Evolutionary conservation across 2,888 invertebrate species (phyloP), one percentile per base, ranked within the genome.

Genomic region (Omphaloscelis lunosa): DNA sequence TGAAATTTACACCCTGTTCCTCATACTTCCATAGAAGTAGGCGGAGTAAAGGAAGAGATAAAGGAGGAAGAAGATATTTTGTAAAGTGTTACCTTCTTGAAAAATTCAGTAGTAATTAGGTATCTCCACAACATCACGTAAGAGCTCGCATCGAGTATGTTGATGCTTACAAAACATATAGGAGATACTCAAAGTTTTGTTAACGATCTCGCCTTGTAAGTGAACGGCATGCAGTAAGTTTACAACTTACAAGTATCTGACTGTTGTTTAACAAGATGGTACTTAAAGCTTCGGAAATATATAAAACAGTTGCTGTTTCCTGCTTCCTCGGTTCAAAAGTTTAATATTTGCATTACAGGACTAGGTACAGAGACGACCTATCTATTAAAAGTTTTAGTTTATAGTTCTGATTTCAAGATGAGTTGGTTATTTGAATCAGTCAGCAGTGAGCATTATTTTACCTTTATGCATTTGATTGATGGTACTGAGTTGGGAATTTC

Each of bases 221-320:
- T 72, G 72, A 80, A 75, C 62, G 66, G 70, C 62, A 75, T 27
- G 61, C 70, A 29, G 48, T 29, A 59, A 73, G 70, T 61, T 80
- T 51, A 71, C 61, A 80, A 75, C 75, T 69, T 39, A 20, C 69
- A 39, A 72, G 59, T 65, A 39, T 27, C 27, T 59, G 75, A 84
- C 56, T 69, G 61, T 72, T 77, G 68, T 81, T 61, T 72, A 81
- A 81, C 77, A 77, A 83, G 71, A 53, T n/a, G n/a, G n/a, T 61
- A 53, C 65, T 78, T 27, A 5, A 69, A 70, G 17, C 39, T 73
- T 63, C 11, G 23, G 51, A 51, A 77, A 20, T 53, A 65, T 59
- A 61, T 71, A 29, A 23, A 61, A 53, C 20, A 41, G 7, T 45
- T 15, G 15, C 15, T 56, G 11, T 39, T 66, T 29, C 27, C 34